These are phyloP conservation scores for Molothrus aeneus DNA, from an alignment of 2,797 vertebrate genomes.

Conservation along the genomic window DNA sequence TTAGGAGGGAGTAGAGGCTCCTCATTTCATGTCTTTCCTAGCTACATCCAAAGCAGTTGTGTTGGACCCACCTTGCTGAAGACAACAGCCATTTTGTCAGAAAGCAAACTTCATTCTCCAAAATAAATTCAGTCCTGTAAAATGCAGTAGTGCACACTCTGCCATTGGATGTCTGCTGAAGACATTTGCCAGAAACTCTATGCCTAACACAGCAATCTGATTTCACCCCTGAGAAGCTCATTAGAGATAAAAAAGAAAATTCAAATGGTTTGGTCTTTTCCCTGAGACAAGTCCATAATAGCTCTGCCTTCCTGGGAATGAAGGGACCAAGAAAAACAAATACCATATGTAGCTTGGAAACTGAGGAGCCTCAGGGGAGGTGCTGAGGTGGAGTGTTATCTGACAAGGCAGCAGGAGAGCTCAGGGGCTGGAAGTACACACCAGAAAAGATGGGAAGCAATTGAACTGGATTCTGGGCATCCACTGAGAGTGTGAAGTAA, in stretches of 20 bases:
- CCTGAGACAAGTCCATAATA: background rate
- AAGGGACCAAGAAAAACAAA: constrained; percentile 31
- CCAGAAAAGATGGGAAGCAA: background rate
- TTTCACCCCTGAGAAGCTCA: background rate
- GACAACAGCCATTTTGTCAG: background rate
- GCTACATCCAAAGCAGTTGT: background rate
- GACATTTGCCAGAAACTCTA: background rate
- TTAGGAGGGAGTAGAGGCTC: background rate
- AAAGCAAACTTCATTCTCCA: background rate
- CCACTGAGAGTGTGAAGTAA: background rate
- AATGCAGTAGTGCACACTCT: background rate
- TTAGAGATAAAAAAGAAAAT: background rate
- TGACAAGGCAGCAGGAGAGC: background rate
- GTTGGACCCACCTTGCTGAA: background rate
- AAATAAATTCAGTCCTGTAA: background rate
- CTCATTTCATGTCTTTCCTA: background rate
- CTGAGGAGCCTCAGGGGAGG: background rate
- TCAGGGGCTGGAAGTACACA: background rate
- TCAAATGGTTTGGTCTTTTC: background rate
- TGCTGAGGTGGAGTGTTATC: background rate
- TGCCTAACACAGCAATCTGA: background rate
- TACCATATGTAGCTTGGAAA: constrained; percentile 19
- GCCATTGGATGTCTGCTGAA: background rate
- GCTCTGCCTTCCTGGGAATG: background rate
- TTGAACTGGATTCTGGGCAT: background rate